phyloP scores from a whole-genome alignment of 2,888 invertebrate genomes.

The Campoletis raptor region DNA sequence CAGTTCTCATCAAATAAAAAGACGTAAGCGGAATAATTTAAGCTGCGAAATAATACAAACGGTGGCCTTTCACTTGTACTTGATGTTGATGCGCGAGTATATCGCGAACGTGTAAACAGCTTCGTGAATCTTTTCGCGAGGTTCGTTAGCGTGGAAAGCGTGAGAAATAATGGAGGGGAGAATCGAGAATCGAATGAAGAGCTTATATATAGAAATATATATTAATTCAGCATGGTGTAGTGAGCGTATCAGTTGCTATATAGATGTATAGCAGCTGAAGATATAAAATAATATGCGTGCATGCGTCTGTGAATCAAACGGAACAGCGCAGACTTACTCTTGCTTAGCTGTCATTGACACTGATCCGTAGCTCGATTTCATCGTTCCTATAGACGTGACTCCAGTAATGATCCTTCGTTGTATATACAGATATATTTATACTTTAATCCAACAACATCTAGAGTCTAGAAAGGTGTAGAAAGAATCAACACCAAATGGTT shows the following conservation, averaged over 20 bases:
- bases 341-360: conserved; percentile 75
- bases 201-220: conserved; percentile 4
- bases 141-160: conserved; percentile 58
- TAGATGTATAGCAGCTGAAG: not conserved
- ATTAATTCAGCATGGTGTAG: not conserved
- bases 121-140: conserved; percentile 43
- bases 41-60: not conserved
- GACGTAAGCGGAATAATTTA: conserved; percentile 2
- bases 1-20: not conserved
- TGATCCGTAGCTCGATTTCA: conserved; percentile 70
- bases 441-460: conserved; percentile 3
- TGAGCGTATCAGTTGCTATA: not conserved
- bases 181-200: conserved; percentile 41
- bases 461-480: conserved; percentile 48
- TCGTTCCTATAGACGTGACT: conserved; percentile 37
- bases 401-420: conserved; percentile 6
- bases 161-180: conserved; percentile 58
- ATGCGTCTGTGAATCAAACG: conserved; percentile 27
- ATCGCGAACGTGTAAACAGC: conserved; percentile 26
- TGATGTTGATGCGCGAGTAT: not conserved
- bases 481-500: conserved; percentile 27
- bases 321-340: conserved; percentile 1
- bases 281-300: conserved; percentile 1
- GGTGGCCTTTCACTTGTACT: not conserved
- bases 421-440: not conserved